phyloP scores from a whole-genome alignment of 2,888 invertebrate species.

The Aphodius sticticus region DNA sequence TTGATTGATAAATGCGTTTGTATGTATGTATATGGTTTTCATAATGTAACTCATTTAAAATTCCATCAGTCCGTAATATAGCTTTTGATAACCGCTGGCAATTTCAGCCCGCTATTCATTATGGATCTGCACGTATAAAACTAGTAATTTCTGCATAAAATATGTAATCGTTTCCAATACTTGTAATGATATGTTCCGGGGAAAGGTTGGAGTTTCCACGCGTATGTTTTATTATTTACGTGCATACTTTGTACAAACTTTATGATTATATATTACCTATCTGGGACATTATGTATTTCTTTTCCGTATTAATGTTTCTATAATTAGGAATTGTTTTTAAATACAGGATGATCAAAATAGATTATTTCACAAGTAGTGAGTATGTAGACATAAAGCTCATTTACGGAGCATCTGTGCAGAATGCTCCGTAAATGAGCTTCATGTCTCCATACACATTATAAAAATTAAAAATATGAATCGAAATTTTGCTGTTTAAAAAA shows the following conservation, averaged over 20 bases:
- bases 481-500: too few species aligned
- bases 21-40: not conserved
- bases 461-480: too few species aligned
- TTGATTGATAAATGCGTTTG: not conserved
- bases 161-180: not conserved
- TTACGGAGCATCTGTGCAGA: too few species aligned
- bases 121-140: not conserved
- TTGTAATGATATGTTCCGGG: not conserved
- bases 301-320: too few species aligned
- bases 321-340: too few species aligned
- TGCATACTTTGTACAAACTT: not conserved
- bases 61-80: not conserved
- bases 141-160: not conserved
- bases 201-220: not conserved
- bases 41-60: not conserved
- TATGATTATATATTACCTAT: not conserved
- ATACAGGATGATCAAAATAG: too few species aligned
- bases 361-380: too few species aligned
- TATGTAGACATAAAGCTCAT: too few species aligned
- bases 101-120: not conserved
- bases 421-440: too few species aligned
- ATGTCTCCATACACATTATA: too few species aligned
- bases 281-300: too few species aligned
- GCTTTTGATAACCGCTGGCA: not conserved
- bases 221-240: not conserved